phyloP scores from a whole-genome alignment of 1,140 invertebrate genomes.

The Hyposmocoma kahamanoa region DNA sequence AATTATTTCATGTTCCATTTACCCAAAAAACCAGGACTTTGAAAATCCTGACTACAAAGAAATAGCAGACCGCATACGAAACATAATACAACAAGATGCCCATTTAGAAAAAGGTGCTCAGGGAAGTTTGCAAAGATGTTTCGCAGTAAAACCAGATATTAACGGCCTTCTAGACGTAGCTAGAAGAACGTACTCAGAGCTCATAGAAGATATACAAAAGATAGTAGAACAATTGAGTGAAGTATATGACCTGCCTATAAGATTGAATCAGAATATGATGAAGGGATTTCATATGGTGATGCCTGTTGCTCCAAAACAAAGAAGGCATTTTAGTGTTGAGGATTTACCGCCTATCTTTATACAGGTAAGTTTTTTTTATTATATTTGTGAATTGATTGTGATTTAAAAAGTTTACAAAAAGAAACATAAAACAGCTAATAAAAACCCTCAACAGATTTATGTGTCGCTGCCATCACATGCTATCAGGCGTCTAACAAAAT shows the following conservation, averaged over 20 bases:
- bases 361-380: slow-evolving; percentile 76
- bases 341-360: slow-evolving; percentile 80
- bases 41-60: slow-evolving; percentile 62
- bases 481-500: too few relatives aligned
- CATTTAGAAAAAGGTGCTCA: slow-evolving; percentile 77
- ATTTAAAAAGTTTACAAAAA: too few relatives aligned
- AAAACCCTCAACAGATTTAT: too few relatives aligned
- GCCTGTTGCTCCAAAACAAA: slow-evolving; percentile 59
- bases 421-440: too few relatives aligned
- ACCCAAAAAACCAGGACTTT: slow-evolving; percentile 50
- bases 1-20: too few relatives aligned
- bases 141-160: slow-evolving; percentile 85
- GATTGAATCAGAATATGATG: slow-evolving; percentile 77
- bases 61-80: slow-evolving; percentile 78
- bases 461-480: too few relatives aligned
- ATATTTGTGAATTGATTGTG: too few relatives aligned
- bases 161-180: slow-evolving; percentile 85
- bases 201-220: slow-evolving; percentile 84
- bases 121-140: slow-evolving; percentile 86
- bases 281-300: slow-evolving; percentile 87
- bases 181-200: slow-evolving; percentile 84
- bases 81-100: slow-evolving; percentile 83
- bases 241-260: slow-evolving; percentile 79
- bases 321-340: slow-evolving; percentile 64
- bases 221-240: slow-evolving; percentile 78